These are phyloP conservation scores for Epiblema foenella DNA, from an alignment of 2,888 invertebrate genomes.

Conservation along the genomic window DNA sequence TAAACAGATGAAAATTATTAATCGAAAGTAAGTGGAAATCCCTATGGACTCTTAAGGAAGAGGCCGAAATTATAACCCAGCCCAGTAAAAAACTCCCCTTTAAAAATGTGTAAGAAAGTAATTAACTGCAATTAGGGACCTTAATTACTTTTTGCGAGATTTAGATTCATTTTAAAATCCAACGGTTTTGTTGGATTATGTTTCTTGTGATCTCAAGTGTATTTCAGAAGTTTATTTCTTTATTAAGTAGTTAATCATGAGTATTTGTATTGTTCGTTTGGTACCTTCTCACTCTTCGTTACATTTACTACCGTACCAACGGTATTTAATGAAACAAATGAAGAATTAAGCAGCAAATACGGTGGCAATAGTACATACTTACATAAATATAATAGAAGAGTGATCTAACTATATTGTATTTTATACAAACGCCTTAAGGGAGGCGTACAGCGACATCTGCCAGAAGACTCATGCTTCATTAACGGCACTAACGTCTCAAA, in stretches of 20 bases:
- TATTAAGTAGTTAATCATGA: background rate
- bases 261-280: no score
- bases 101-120: background rate
- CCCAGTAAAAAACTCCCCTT: background rate
- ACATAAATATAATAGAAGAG: no score
- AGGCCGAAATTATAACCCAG: constrained; percentile 7
- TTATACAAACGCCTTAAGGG: no score
- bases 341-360: no score
- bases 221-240: background rate
- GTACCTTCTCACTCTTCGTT: no score
- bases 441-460: no score
- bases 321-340: no score
- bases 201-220: background rate
- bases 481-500: no score
- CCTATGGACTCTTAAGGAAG: constrained; percentile 10
- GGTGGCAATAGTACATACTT: no score
- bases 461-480: no score
- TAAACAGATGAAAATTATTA: constrained; percentile 9
- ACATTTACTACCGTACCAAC: no score
- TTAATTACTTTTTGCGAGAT: background rate
- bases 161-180: background rate
- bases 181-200: background rate
- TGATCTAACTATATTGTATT: no score
- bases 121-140: constrained; percentile 22
- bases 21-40: constrained; percentile 3